These are phyloP conservation scores for Prinia subflava DNA, from an alignment of 2,113 vertebrate genomes.

Conservation along the genomic window DNA sequence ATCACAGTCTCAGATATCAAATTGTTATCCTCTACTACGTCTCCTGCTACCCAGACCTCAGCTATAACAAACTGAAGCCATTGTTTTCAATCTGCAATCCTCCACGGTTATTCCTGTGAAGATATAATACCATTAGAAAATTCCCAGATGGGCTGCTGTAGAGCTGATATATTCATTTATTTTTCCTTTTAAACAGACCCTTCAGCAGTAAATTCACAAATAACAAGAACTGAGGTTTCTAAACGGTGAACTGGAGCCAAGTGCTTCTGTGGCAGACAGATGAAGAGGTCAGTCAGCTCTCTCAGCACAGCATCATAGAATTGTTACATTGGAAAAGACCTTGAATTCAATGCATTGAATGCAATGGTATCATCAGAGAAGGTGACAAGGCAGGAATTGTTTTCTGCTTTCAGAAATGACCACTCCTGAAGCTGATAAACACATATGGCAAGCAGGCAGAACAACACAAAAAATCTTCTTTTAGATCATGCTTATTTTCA, in stretches of 20 bases:
- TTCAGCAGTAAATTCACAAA: not conserved
- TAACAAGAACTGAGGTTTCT: not conserved
- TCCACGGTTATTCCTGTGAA: not conserved
- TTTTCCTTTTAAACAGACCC: not conserved
- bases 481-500: not conserved
- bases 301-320: not conserved
- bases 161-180: not conserved
- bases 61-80: not conserved
- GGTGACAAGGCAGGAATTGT: rapidly evolving
- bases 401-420: not conserved
- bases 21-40: not conserved
- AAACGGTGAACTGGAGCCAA: not conserved
- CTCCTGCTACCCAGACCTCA: not conserved
- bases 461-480: not conserved
- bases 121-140: not conserved
- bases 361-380: not conserved
- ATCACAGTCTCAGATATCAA: not conserved
- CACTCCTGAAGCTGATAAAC: not conserved
- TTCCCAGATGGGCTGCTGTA: not conserved
- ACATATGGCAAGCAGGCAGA: not conserved
- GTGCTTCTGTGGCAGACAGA: not conserved
- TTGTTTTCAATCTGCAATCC: not conserved
- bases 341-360: not conserved
- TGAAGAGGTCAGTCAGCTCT: not conserved
- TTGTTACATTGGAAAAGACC: not conserved